Evolutionary conservation across 64 coral and sea anemone species (phyloP).

Genomic region (Montipora cactus): DNA sequence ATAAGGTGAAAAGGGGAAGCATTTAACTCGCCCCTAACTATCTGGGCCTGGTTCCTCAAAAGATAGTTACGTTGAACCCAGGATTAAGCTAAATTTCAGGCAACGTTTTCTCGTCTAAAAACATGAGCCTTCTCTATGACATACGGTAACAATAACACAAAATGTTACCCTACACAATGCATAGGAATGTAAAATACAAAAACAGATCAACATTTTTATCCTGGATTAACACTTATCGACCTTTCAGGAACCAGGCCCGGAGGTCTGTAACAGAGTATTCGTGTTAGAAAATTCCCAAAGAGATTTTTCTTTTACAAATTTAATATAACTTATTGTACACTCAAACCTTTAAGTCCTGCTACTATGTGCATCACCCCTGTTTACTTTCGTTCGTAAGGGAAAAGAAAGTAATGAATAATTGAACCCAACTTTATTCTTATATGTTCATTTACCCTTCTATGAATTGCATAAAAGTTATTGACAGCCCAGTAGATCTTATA

Average conservation of each 20-base stretch:
- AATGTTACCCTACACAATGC: background rate
- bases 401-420: background rate
- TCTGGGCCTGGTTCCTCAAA: too few relatives aligned
- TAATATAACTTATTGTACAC: constrained; percentile 1
- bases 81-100: background rate
- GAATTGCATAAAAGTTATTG: background rate
- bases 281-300: too few relatives aligned
- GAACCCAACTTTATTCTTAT: background rate
- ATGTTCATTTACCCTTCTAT: constrained; percentile 6
- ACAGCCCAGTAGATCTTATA: background rate
- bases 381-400: background rate
- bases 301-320: background rate
- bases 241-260: too few relatives aligned
- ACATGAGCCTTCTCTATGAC: background rate
- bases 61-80: too few relatives aligned
- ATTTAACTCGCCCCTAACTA: too few relatives aligned
- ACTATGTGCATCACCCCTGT: constrained; percentile 3
- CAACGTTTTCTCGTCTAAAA: background rate
- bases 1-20: too few relatives aligned
- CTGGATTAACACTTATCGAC: too few relatives aligned
- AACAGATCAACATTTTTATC: too few relatives aligned
- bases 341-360: background rate
- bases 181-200: background rate
- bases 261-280: too few relatives aligned
- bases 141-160: background rate